Evolutionary conservation across 2,888 invertebrate genomes (phyloP), one percentile per base, ranked within the genome.

Genomic region (Tenthredo distinguenda): DNA sequence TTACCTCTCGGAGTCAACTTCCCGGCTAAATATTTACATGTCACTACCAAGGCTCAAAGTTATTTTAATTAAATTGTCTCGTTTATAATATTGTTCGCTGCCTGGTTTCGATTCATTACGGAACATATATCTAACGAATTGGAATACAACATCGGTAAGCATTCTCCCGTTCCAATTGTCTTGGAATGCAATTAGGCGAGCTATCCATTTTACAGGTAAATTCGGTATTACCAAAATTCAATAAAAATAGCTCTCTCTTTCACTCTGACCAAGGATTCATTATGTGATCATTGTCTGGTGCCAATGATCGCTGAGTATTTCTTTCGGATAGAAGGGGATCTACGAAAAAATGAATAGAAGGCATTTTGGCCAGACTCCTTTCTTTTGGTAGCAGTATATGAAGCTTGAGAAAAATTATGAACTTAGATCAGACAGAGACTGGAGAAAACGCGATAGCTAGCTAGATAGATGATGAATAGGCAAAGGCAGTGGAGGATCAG

Each of bases 401-500:
- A 72, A 43, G 43, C 21, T n/a, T 43, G 74, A 43, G 10, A 43
- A 68, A 68, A 68, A 68, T 68, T 18, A 34, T 68, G 34, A 68
- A 34, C 68, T 68, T 18, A 34, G 31, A 18, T 43, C 26, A 43
- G 9, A 18, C 7, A 43, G 74, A 74, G 40, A 74, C 40, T 68
- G 43, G 9, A 21, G 74, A 74, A 74, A 74, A 74, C 26, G 74
- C 40, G 7, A 10, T 68, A 18, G 68, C 34, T 68, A 15, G 68
- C 34, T 68, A 7, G 31, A 26, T 34, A 18, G 55, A 55, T 77
- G 77, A 77, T 77, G 34, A 77, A 50, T 77, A 50, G 34, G 77
- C 9, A 77, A 77, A 55, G 50, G 50, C 31, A 31, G 40, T 40
- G 7, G 62, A 18, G 34, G 58, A 40, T 74, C 72, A 81, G 40